Evolutionary conservation across 1,140 invertebrate genomes (phyloP).

Genomic region (Leptestheria dahalacensis): DNA sequence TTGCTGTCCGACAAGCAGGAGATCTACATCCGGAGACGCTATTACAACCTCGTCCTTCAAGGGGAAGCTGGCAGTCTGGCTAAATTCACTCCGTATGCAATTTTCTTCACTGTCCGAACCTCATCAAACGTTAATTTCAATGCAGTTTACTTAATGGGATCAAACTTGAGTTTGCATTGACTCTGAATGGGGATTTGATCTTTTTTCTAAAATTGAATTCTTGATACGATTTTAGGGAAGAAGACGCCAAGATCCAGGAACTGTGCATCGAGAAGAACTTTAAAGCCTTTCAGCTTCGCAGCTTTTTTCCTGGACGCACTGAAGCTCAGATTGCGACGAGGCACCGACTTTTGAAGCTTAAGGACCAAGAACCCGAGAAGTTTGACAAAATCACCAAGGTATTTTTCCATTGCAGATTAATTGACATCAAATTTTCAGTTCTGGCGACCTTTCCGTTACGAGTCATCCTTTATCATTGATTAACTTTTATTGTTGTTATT

Average conservation of each 20-base stretch:
- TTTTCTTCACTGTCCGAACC: too few species aligned
- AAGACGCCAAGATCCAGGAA: neutral
- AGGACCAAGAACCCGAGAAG: neutral
- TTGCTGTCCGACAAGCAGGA: slow-evolving; percentile 1
- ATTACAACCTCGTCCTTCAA: neutral
- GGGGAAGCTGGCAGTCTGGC: neutral
- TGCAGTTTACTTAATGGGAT: too few species aligned
- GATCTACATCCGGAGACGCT: neutral
- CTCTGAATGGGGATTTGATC: neutral
- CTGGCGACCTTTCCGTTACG: too few species aligned
- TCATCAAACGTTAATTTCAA: too few species aligned
- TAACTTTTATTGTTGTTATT: too few species aligned
- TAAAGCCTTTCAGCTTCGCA: neutral
- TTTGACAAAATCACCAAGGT: neutral
- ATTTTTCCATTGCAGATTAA: too few species aligned
- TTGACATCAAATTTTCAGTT: too few species aligned
- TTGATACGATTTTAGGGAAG: slow-evolving; percentile 1
- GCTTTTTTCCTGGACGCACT: slow-evolving; percentile 5
- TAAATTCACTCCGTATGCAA: neutral
- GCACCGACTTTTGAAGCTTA: neutral
- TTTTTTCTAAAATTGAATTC: neutral
- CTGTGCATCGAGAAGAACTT: neutral
- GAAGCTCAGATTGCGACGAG: neutral
- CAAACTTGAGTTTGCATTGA: too few species aligned
- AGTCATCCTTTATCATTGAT: too few species aligned